A percentile compares a stretch with the other conserved stretches of the same genome.
Conservation (phyloP, 2,888 invertebrate species). For the Amphipyra tragopoginis region DNA sequence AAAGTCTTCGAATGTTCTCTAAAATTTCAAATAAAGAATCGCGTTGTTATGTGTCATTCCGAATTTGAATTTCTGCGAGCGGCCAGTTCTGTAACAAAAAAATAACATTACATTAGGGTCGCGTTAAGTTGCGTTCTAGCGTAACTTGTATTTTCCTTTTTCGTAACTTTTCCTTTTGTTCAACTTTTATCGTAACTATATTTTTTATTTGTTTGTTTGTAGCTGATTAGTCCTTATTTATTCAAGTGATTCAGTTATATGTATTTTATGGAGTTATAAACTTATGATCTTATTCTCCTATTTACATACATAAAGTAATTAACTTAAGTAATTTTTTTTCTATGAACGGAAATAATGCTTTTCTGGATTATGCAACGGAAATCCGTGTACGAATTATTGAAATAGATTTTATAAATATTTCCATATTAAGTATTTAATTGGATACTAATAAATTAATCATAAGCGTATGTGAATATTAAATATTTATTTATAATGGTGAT, state of each 20-base stretch:
- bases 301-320: too few relatives aligned
- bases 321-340: too few relatives aligned
- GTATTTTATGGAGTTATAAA: neutral
- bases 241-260: conserved; percentile 16
- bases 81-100: conserved; percentile 72
- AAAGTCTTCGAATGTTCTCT: conserved; percentile 19
- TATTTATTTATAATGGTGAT: too few relatives aligned
- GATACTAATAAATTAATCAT: too few relatives aligned
- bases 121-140: conserved; percentile 15
- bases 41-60: conserved; percentile 47
- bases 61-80: conserved; percentile 47
- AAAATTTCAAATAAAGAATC: conserved; percentile 51
- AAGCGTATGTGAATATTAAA: too few relatives aligned
- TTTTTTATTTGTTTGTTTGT: conserved; percentile 24
- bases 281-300: conserved; percentile 1
- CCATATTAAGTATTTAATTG: too few relatives aligned
- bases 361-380: too few relatives aligned
- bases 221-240: conserved; percentile 24
- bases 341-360: too few relatives aligned
- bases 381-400: too few relatives aligned
- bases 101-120: conserved; percentile 43
- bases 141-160: conserved; percentile 38
- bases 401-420: too few relatives aligned
- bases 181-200: conserved; percentile 28
- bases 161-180: conserved; percentile 39